phyloP scores from a whole-genome alignment of 2,888 invertebrate species.

The Eilema caniola region DNA sequence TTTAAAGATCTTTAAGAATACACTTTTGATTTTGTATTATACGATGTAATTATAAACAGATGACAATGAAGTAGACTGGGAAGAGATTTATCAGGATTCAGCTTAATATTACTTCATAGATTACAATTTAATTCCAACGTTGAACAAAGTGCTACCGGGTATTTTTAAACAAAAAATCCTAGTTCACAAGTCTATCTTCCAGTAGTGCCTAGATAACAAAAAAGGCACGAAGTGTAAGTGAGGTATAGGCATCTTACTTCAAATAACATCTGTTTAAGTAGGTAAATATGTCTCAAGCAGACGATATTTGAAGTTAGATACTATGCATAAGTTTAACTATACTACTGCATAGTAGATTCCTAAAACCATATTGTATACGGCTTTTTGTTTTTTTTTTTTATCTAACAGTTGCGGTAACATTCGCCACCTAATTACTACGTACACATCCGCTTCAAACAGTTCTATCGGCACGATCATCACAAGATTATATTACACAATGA shows the following conservation, averaged over 20 bases:
- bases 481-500: conserved; percentile 65
- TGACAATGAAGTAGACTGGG: conserved; percentile 1
- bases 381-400: not conserved
- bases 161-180: not conserved
- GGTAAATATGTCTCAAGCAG: too few relatives aligned
- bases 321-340: too few relatives aligned
- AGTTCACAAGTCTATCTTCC: too few relatives aligned
- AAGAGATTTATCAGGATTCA: not conserved
- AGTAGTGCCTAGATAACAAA: not conserved
- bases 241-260: too few relatives aligned
- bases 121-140: not conserved
- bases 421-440: conserved; percentile 51
- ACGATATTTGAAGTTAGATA: too few relatives aligned
- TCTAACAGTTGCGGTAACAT: conserved; percentile 25
- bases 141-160: not conserved
- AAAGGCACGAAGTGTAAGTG: not conserved
- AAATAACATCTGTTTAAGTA: too few relatives aligned
- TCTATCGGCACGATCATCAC: conserved; percentile 60
- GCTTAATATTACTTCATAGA: not conserved
- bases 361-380: not conserved
- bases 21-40: conserved; percentile 10
- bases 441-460: conserved; percentile 44
- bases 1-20: conserved; percentile 19
- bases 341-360: not conserved
- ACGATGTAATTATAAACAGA: conserved; percentile 14